phyloP scores from a whole-genome alignment of 2,888 invertebrate species.

The Drosophila neotestacea region DNA sequence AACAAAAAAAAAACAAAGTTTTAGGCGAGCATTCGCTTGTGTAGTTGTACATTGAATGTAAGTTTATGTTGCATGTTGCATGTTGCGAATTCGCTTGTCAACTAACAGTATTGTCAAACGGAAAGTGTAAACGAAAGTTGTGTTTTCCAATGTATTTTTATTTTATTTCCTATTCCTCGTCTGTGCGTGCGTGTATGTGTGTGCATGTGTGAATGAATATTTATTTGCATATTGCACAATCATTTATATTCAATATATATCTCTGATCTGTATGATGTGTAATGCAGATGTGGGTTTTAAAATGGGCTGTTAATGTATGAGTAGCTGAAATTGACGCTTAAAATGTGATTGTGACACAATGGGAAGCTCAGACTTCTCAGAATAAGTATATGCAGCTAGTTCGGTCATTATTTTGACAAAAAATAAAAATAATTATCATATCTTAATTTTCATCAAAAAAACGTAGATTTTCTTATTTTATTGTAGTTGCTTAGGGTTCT shows the following conservation, averaged over 20 bases:
- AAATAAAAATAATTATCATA: not conserved
- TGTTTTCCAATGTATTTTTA: constrained; percentile 1
- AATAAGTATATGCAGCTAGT: not conserved
- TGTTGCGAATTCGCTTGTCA: constrained; percentile 19
- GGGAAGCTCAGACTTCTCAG: not conserved
- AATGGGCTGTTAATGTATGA: not conserved
- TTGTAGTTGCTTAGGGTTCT: no score
- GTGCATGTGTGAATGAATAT: constrained; percentile 1
- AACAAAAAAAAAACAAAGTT: constrained; percentile 22
- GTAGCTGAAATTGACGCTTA: constrained; percentile 6
- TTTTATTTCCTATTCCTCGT: not conserved
- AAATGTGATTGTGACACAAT: constrained; percentile 1
- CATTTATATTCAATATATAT: not conserved
- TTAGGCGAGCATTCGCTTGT: constrained; percentile 39
- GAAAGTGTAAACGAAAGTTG: constrained; percentile 36
- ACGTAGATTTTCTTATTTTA: no score
- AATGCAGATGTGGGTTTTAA: not conserved
- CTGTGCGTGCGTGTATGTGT: not conserved
- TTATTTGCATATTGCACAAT: constrained; percentile 1
- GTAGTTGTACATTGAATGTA: constrained; percentile 32
- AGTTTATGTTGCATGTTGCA: constrained; percentile 32
- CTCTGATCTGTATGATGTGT: not conserved
- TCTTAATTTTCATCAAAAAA: no score
- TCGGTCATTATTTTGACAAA: not conserved
- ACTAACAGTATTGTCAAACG: constrained; percentile 52